Percentiles rank a stretch among this genome's conserved stretches.
These are phyloP conservation scores for Ataeniobius toweri DNA, from an alignment of 2,797 vertebrate genomes.

Conservation along the genomic window DNA sequence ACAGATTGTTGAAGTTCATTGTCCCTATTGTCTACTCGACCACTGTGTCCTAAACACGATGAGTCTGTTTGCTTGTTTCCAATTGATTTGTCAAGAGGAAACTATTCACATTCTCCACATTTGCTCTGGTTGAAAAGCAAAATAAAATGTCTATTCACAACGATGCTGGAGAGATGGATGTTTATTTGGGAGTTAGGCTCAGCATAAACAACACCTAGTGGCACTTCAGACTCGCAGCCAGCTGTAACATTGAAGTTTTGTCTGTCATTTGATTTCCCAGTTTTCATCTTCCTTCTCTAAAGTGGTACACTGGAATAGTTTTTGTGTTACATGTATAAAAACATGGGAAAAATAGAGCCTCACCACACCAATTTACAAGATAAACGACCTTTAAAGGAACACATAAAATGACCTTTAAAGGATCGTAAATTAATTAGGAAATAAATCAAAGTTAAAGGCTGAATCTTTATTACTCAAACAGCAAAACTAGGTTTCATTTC, in stretches of 20 bases:
- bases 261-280: conserved; percentile 45
- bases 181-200: conserved; percentile 59
- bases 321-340: conserved; percentile 17
- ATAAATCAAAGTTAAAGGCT: conserved; percentile 26
- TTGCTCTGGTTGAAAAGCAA: conserved; percentile 39
- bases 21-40: conserved; percentile 36
- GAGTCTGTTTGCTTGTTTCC: conserved; percentile 55
- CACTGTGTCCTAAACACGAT: conserved; percentile 31
- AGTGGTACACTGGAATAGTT: conserved; percentile 15
- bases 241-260: conserved; percentile 56
- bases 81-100: conserved; percentile 62
- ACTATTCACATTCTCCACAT: conserved; percentile 45
- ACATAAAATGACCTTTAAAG: conserved; percentile 17
- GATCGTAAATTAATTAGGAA: conserved; percentile 41
- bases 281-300: conserved; percentile 32
- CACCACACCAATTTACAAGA: neutral
- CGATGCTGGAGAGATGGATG: conserved; percentile 48
- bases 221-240: conserved; percentile 50
- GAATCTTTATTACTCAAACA: conserved; percentile 34
- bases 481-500: conserved; percentile 46
- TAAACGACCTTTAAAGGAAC: conserved; percentile 19
- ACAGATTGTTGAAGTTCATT: conserved; percentile 21
- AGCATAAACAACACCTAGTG: conserved; percentile 55
- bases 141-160: conserved; percentile 39
- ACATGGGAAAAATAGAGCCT: conserved; percentile 21